A percentile compares a stretch with the other conserved stretches of the same genome.
Conservation (phyloP, 1,140 invertebrate genomes). For the Battus philenor region DNA sequence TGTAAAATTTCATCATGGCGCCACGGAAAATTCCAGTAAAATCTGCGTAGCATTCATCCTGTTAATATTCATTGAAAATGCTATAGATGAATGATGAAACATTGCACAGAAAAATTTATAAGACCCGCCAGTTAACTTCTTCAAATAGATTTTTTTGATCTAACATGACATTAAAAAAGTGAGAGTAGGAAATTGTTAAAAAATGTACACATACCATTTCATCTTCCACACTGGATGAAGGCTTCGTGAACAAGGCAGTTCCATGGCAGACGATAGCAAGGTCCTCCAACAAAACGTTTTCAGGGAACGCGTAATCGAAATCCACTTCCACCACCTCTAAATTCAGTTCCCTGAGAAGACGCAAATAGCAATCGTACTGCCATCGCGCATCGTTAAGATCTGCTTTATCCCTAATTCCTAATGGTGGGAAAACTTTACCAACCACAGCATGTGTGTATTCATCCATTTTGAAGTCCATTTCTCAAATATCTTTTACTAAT, state of each 20-base stretch:
- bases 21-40: too few species aligned
- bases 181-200: conserved; percentile 5
- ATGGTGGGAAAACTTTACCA: conserved; percentile 84
- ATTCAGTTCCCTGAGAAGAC: conserved; percentile 87
- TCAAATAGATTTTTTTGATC: too few species aligned
- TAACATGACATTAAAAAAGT: conserved; percentile 8
- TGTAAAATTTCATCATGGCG: too few species aligned
- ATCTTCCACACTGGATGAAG: conserved; percentile 59
- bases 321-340: conserved; percentile 95
- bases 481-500: too few species aligned
- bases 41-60: too few species aligned
- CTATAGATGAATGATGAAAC: too few species aligned
- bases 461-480: conserved; percentile 65
- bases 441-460: conserved; percentile 88
- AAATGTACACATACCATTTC: conserved; percentile 48
- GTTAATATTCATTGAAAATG: too few species aligned
- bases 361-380: conserved; percentile 88
- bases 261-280: conserved; percentile 94
- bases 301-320: conserved; percentile 88
- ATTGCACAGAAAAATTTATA: too few species aligned
- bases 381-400: conserved; percentile 87
- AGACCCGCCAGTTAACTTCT: too few species aligned
- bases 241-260: conserved; percentile 90
- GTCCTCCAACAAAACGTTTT: conserved; percentile 93
- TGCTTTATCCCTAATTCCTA: conserved; percentile 80